Percentiles rank a stretch among this genome's conserved stretches.
Conservation (phyloP, 2,113 vertebrate genomes). For the Diphyllodes magnificus region DNA sequence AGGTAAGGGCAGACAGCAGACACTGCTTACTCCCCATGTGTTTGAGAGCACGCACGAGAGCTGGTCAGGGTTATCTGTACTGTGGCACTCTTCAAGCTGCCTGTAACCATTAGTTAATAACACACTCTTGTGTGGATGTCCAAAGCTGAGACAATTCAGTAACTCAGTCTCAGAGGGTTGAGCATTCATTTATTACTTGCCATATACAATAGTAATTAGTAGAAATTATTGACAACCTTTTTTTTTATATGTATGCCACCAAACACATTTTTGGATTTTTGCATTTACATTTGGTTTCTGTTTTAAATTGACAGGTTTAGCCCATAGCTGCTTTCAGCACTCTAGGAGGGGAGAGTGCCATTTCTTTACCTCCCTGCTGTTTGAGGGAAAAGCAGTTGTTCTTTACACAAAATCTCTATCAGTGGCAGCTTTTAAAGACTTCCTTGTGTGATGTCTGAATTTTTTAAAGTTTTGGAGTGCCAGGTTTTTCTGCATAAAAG, state of each 20-base stretch:
- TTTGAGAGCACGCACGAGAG: background rate
- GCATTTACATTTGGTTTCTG: background rate
- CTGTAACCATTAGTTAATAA: background rate
- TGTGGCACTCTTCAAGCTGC: background rate
- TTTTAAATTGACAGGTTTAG: background rate
- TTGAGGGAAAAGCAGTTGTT: background rate
- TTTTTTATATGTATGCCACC: background rate
- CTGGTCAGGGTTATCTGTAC: background rate
- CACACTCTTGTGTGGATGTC: background rate
- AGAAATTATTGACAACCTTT: background rate
- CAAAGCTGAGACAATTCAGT: background rate
- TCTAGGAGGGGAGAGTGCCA: background rate
- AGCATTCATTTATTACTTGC: background rate
- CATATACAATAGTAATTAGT: background rate
- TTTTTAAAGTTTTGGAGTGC: background rate
- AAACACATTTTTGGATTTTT: background rate
- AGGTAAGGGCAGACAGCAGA: fast-evolving
- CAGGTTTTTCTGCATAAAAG: conserved; percentile 32
- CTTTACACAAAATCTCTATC: background rate
- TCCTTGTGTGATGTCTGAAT: background rate
- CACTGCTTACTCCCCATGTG: fast-evolving
- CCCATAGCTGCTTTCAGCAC: background rate
- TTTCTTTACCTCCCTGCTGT: background rate
- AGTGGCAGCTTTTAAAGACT: conserved; percentile 8
- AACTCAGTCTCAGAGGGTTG: background rate